Conservation (phyloP, 2,113 vertebrate genomes). For the Ptychochromis oligacanthus region DNA sequence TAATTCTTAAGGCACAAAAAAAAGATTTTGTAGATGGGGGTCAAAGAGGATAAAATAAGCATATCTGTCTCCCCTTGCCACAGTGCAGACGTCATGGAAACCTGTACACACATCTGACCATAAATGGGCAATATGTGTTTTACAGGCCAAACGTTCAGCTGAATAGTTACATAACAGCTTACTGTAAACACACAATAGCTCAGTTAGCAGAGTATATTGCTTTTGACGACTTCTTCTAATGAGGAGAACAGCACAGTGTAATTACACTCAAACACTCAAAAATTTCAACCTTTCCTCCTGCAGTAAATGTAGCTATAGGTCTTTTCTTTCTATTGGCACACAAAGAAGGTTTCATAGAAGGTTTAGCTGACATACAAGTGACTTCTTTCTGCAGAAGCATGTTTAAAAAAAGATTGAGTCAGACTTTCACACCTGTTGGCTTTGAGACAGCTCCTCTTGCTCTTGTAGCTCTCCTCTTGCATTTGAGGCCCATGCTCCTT, state of each 20-base stretch:
- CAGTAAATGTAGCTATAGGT: not conserved
- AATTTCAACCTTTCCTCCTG: not conserved
- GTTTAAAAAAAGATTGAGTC: conserved; percentile 37
- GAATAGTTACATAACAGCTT: conserved; percentile 42
- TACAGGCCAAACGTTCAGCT: conserved; percentile 10
- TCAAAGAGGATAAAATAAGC: conserved; percentile 24
- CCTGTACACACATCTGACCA: conserved; percentile 43
- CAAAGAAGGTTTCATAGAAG: not conserved
- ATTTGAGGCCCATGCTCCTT: conserved; percentile 69
- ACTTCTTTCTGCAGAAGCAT: not conserved
- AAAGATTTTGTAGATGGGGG: not conserved
- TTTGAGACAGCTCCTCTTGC: conserved; percentile 93
- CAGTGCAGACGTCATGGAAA: conserved; percentile 56
- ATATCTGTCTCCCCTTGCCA: not conserved
- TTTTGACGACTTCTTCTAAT: conserved; percentile 14
- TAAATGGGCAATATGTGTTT: conserved; percentile 57
- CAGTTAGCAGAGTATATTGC: not conserved
- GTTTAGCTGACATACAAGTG: not conserved
- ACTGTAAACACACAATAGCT: conserved; percentile 47
- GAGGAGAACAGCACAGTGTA: conserved; percentile 13
- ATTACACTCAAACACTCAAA: not conserved
- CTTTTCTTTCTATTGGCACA: not conserved
- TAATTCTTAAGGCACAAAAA: not conserved
- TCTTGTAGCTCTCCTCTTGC: conserved; percentile 83
- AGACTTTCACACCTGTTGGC: conserved; percentile 83